Base-by-base conservation (phyloP, 2,888 invertebrate species). In the Tachina grossa region DNA sequence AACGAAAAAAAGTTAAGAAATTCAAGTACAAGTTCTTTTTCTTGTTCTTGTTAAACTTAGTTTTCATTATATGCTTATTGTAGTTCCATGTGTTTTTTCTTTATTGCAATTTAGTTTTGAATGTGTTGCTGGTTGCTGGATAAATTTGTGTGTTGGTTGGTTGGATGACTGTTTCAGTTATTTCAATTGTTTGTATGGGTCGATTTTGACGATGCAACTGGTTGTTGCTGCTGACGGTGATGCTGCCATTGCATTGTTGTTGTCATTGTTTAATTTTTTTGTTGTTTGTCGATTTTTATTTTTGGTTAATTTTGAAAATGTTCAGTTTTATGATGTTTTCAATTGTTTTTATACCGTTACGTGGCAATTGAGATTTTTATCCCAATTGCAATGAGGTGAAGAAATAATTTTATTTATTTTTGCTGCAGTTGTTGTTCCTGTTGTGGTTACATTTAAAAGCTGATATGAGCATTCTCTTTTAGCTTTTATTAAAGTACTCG, bases 291-390 rank as follows among this genome's bases (percentile, higher is more conserved):
- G 47, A 82, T 76, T 76, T 80, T 53, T 84, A 77, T 76, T 77
- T 74, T 71, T 51, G 41, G 78, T 74, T 83, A 81, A 83, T 87
- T 75, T 74, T 49, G 43, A 74, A 81, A 83, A 86, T 78, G 80
- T 83, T 85, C 72, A 80, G 53, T 83, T 83, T 83, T 85, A 76
- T 76, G 79, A 85, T 45, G 61, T 22, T 76, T 83, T 68, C 85
- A 83, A 85, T 85, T 85, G 85, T 83, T 83, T 79, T 85, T 66
- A 79, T 85, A 83, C 85, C 82, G 85, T 79, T 83, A 85, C 83
- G 82, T 83, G 71, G 79, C 83, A 59, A 71, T 79, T 75, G 65
- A 83, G 85, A 85, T 85, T 85, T 78, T 76, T 83, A 85, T 85
- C 82, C 59, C 69, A 75, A 82, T 82, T 75, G 82, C 78, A 85